phyloP scores from a whole-genome alignment of 2,113 vertebrate genomes.

The Sylvietta virens region DNA sequence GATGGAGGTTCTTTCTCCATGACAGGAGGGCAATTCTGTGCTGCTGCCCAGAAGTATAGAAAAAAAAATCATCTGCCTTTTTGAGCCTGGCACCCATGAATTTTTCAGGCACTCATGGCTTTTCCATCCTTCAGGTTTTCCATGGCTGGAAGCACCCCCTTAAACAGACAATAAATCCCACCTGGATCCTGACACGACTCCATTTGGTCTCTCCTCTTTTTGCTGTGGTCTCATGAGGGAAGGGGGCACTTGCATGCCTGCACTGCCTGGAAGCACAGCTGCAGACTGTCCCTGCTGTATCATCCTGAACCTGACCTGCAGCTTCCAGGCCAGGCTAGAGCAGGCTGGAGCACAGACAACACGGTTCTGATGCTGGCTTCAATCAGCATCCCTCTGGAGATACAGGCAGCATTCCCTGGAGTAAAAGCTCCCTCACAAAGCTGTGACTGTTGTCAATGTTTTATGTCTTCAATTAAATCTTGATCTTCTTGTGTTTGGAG shows the following conservation, averaged over 20 bases:
- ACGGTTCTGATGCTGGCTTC: not conserved
- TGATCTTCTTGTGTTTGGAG: not conserved
- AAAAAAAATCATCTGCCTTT: not conserved
- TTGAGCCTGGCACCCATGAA: not conserved
- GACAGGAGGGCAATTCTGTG: not conserved
- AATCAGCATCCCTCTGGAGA: not conserved
- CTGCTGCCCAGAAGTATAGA: not conserved
- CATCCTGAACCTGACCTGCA: not conserved
- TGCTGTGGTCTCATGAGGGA: not conserved
- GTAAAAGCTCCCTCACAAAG: rapidly evolving
- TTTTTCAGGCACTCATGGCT: not conserved
- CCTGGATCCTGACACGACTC: not conserved
- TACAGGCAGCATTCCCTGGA: not conserved
- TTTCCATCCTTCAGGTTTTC: not conserved
- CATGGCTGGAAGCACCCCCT: not conserved
- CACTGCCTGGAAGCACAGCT: not conserved
- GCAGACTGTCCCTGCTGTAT: not conserved
- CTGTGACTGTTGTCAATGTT: not conserved
- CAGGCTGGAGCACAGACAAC: not conserved
- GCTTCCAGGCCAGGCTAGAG: not conserved
- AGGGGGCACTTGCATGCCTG: not conserved
- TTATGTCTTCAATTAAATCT: not conserved
- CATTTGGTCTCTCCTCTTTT: not conserved
- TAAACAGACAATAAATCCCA: not conserved
- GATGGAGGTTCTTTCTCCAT: not conserved